phyloP scores from a whole-genome alignment of 2,113 vertebrate genomes.

The Odontophorus gujanensis region DNA sequence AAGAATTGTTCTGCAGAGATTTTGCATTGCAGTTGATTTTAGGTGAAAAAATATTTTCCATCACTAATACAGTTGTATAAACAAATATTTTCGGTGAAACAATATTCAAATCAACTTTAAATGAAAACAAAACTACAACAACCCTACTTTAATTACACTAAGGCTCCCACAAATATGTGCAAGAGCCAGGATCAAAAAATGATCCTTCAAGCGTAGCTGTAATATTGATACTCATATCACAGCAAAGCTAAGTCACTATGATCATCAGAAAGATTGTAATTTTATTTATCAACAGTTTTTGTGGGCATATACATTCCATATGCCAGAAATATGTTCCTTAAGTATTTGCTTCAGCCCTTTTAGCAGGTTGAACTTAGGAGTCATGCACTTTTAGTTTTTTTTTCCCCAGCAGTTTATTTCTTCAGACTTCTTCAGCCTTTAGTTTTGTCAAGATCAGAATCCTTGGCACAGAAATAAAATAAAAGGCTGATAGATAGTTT shows the following conservation, averaged over 20 bases:
- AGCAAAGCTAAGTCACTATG: background rate
- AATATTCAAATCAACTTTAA: background rate
- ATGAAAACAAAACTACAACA: background rate
- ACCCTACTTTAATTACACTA: background rate
- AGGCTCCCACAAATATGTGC: background rate
- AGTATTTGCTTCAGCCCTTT: background rate
- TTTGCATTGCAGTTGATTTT: background rate
- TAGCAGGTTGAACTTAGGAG: background rate
- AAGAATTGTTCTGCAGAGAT: slow-evolving; percentile 30
- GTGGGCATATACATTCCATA: background rate
- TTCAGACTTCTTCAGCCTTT: background rate
- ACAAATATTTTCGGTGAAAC: background rate
- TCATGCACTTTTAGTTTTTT: background rate
- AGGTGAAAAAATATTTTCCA: background rate
- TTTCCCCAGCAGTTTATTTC: background rate
- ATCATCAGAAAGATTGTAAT: background rate
- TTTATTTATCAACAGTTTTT: background rate
- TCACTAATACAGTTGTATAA: background rate
- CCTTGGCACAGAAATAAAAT: background rate
- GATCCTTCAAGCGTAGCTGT: background rate
- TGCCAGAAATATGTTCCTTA: background rate
- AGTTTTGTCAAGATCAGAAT: background rate
- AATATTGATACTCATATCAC: background rate
- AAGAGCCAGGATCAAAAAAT: background rate
- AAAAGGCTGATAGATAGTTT: background rate